Base-by-base conservation (phyloP, 2,113 vertebrate genomes). In the Phycodurus eques region DNA sequence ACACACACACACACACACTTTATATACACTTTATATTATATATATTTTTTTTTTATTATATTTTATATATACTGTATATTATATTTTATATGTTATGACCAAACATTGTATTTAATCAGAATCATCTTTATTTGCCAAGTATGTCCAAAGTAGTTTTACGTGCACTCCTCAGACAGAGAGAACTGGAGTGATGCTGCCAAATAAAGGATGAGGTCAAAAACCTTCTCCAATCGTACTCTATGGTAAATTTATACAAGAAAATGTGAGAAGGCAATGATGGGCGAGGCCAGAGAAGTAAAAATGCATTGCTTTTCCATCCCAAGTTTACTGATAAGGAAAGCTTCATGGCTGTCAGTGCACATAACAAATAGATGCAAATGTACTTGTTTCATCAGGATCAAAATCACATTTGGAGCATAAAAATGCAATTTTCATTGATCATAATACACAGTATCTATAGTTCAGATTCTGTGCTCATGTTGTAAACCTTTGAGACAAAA, bases 401-500 rank as follows among this genome's bases (percentile, higher is more conserved):
- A 65, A 77, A 61, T 79, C 22, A 44, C 2, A 67, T 71, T 63
- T 61, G 4, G 0, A 8, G 46, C 20, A 61, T 42, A 59, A 67
- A 70, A 74, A 49, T 44, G 6, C 3, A 1, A 22, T 15, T 22
- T 71, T 77, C 56, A 72, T 67, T 47, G 42, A 44, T 74, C n/a
- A 53, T 31, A 72, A 22, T 73, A 71, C 20, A 60, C 42, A 68
- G 67, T 63, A 67, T 80, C 43, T 68, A 53, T 64, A 64, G 79
- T 73, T 80, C 35, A 70, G 70, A 62, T 49, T 64, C 19, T 13
- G 22, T 35, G 22, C 46, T 77, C 17, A 39, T 49, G 68, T 72
- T 46, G 71, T 57, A 46, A 87, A 76, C 15, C 42, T 82, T 72
- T 20, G 64, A 78, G 64, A 73, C 70, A 75, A 82, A 64, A 83